A percentile compares a stretch with the other conserved stretches of the same genome.
phyloP scores from a whole-genome alignment of 2,797 vertebrate genomes.

The Poeciliopsis gracilis region DNA sequence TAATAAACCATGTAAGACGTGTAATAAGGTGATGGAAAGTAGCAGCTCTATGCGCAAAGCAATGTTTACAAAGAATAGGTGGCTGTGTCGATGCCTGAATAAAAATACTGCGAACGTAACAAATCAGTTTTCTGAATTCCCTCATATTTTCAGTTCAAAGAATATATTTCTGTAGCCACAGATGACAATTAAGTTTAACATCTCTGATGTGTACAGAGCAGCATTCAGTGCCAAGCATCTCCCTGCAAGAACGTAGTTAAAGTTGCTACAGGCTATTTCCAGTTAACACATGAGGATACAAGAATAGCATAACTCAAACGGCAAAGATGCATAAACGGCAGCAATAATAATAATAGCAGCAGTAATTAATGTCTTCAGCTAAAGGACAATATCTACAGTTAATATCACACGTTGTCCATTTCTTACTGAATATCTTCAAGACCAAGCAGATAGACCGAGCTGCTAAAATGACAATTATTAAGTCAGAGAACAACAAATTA shows the following conservation, averaged over 20 bases:
- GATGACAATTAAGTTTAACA: not conserved
- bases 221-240: not conserved
- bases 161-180: not conserved
- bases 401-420: not conserved
- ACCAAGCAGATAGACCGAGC: too few species aligned
- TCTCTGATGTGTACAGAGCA: not conserved
- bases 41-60: not conserved
- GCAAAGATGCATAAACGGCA: too few species aligned
- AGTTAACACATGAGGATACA: too few species aligned
- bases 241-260: not conserved
- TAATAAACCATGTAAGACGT: not conserved
- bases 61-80: not conserved
- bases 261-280: too few species aligned
- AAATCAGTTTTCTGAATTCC: not conserved
- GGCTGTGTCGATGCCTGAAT: not conserved
- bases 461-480: too few species aligned
- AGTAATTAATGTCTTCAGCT: not conserved
- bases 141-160: not conserved
- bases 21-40: not conserved
- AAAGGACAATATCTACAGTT: not conserved
- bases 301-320: too few species aligned
- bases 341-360: not conserved
- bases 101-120: not conserved
- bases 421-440: too few species aligned
- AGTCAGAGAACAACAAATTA: too few species aligned